Base-by-base conservation (phyloP, 2,113 vertebrate genomes). In the Gadus macrocephalus region DNA sequence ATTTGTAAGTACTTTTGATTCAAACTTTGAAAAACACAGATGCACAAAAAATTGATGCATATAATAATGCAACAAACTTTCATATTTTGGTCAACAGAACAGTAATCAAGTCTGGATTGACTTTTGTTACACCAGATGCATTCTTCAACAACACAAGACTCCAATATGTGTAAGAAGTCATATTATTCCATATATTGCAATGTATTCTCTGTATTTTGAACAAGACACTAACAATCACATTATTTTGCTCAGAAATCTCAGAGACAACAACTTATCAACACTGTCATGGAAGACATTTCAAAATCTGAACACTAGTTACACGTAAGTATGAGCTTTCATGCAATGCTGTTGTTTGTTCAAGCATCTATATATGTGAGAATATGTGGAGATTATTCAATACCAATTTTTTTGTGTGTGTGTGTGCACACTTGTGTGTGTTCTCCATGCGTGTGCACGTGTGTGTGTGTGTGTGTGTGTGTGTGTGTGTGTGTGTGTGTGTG, bases 241-340 rank as follows among this genome's bases (percentile, higher is more conserved):
- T 53, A 59, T 20, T 72, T 3, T 77, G 14, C 20, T 7, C 73
- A 99, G 97, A 83, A 96, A 99, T 88, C 92, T 99, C 70, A 94
- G 94, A 83, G 92, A 95, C 90, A 99, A 99, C 78, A 95, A 95
- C 73, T 88, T 99, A 77, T 92, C 95, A 2, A 94, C 92, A 71
- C 90, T 99, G 80, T 96, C 95, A 56, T 95, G 95, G 93, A 98
- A 92, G 86, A 91, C 93, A 72, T 96, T 98, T 86, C 94, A 92
- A 76, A 95, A 96, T 88, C 93, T 95, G 75, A 92, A 95, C 85
- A 80, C 93, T 70, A 84, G 93, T 72, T 92, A 91, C 80, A 90
- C 95, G 97, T 99, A 94, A 96, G 97, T 94, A 19, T 77, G 5
- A 27, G 6, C 5, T 49, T 35, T 19, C 27, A 35, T 31, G 9